Percentiles rank a stretch among this genome's conserved stretches.
Conservation (phyloP, 2,113 vertebrate genomes). For the cat (Felis catus) region F.catus_Fca126_mat1.0 CM031416.1:114225501-114226000, state of each 20-base stretch:
- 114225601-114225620: neutral
- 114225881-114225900: neutral
- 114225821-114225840: neutral
- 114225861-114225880: neutral
- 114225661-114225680: neutral
- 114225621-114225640: neutral
- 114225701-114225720: neutral
- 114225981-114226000: neutral
- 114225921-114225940: neutral
- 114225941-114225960: neutral
- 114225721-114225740: neutral
- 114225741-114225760: neutral
- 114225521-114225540: neutral
- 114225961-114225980: neutral
- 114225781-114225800: neutral
- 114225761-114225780: neutral
- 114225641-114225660: neutral
- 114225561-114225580: neutral
- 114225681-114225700: neutral
- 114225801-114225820: neutral
- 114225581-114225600: constrained; percentile 24
- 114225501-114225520: neutral
- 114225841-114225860: neutral
- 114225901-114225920: neutral
- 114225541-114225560: neutral